phyloP scores from a whole-genome alignment of 2,797 vertebrate species.

The Merluccius polli region DNA sequence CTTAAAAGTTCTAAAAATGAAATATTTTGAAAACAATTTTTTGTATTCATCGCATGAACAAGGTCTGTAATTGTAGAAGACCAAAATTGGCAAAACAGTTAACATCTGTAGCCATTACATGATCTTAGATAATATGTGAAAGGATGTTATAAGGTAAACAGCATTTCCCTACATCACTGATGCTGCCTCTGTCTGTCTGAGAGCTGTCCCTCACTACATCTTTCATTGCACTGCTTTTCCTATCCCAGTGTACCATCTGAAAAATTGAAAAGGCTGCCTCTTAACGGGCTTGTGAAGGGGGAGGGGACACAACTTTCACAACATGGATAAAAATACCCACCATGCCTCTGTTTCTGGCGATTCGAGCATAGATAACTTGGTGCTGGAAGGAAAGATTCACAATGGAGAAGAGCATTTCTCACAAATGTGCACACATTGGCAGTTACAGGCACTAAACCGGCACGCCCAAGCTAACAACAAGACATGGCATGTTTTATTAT shows the following conservation, averaged over 20 bases:
- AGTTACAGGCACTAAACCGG: neutral
- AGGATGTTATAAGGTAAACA: no score
- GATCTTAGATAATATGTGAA: no score
- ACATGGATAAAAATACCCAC: slow-evolving; percentile 42
- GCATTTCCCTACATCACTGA: neutral
- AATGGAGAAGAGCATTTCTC: neutral
- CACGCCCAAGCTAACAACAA: neutral
- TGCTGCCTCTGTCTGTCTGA: neutral
- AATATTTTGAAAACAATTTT: no score
- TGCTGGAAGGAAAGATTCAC: neutral
- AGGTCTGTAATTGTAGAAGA: no score
- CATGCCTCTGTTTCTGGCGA: neutral
- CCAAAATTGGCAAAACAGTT: no score
- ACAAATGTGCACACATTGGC: neutral
- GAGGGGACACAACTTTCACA: neutral
- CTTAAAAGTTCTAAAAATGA: no score
- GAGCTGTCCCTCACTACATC: neutral
- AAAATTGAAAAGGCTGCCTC: slow-evolving; percentile 41
- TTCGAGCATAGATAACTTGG: neutral
- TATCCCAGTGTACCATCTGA: slow-evolving; percentile 18
- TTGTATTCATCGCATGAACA: no score
- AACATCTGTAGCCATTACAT: no score
- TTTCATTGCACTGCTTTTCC: neutral
- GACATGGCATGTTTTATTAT: neutral
- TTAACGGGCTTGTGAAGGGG: slow-evolving; percentile 28